Evolutionary conservation across 2,797 vertebrate species (phyloP).

Genomic region (Neosilurus hyrtlii): DNA sequence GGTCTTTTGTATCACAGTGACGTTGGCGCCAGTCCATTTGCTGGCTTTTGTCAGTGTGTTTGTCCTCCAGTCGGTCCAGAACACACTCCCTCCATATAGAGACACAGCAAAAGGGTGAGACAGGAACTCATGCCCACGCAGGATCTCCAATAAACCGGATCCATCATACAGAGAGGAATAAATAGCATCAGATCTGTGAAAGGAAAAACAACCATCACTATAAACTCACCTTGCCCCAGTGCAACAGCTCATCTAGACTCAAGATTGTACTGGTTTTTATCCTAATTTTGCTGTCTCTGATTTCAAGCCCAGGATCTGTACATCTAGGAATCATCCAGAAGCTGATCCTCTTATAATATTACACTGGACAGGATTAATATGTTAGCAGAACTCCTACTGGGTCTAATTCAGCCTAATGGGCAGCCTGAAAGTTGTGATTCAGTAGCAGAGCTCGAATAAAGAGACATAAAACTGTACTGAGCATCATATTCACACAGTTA

Average conservation of each 20-base stretch:
- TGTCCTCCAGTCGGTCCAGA: conserved; percentile 88
- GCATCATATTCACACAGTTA: conserved; percentile 10
- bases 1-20: conserved; percentile 86
- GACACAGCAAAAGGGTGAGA: conserved; percentile 87
- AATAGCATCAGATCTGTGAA: conserved; percentile 82
- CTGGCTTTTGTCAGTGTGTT: conserved; percentile 85
- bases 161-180: conserved; percentile 86
- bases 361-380: background rate
- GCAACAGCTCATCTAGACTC: background rate
- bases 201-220: conserved; percentile 43
- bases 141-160: conserved; percentile 78
- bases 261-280: background rate
- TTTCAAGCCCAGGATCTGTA: too few species aligned
- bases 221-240: background rate
- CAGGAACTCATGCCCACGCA: conserved; percentile 84
- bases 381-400: background rate
- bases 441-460: background rate
- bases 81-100: conserved; percentile 82
- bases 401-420: conserved; percentile 2
- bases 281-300: background rate
- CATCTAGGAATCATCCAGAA: background rate
- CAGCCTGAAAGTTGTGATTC: background rate
- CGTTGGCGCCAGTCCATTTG: conserved; percentile 86
- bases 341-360: background rate
- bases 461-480: background rate